phyloP scores from a whole-genome alignment of 2,888 invertebrate genomes.

The Liopterus haemorrhoidalis region DNA sequence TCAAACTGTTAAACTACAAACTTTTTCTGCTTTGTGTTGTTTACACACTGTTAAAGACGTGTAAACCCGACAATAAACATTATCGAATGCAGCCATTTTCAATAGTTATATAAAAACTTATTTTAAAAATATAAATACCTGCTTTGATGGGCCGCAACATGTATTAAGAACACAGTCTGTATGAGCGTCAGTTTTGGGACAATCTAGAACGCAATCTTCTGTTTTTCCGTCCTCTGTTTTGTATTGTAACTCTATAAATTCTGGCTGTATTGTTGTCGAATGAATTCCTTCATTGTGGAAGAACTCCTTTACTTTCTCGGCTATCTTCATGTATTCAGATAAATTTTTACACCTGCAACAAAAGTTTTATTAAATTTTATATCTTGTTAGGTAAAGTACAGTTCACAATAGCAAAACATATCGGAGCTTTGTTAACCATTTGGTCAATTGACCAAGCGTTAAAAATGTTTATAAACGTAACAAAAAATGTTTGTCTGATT shows the following conservation, averaged over 20 bases:
- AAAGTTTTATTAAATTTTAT: constrained; percentile 1
- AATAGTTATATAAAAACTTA: no score
- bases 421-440: neutral
- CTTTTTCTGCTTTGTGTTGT: no score
- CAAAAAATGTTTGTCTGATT: neutral
- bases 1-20: no score
- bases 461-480: neutral
- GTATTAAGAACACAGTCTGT: constrained; percentile 79
- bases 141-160: constrained; percentile 79
- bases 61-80: no score
- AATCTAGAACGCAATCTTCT: constrained; percentile 75
- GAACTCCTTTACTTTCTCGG: constrained; percentile 92
- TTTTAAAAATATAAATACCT: no score
- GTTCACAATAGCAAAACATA: no score
- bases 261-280: constrained; percentile 97
- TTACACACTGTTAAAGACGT: no score
- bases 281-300: constrained; percentile 98
- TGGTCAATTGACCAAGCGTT: no score
- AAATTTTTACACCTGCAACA: constrained; percentile 75
- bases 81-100: no score
- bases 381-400: neutral
- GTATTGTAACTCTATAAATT: constrained; percentile 72
- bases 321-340: constrained; percentile 94
- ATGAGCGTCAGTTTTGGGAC: constrained; percentile 62
- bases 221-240: constrained; percentile 48